Evolutionary conservation across 2,888 invertebrate genomes (phyloP), one percentile per base, ranked within the genome.

Genomic region (Pyrrhosoma nymphula): DNA sequence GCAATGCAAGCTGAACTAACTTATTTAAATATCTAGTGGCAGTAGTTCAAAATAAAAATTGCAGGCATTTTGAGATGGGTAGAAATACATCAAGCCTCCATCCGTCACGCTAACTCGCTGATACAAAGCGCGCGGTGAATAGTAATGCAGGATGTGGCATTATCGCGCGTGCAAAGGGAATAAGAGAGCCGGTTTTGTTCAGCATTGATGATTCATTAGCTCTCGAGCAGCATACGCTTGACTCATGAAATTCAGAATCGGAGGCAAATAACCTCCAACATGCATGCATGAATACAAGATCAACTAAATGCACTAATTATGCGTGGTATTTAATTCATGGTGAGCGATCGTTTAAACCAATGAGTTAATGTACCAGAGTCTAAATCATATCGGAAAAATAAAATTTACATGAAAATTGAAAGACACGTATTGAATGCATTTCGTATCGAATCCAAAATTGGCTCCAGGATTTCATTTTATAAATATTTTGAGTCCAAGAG

Each of bases 201-300:
- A 30, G 35, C 69, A 2, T 35, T 35, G 23, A 26, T 82, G 82
- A 82, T 82, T 82, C 82, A 82, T 82, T 82, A 35, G 14, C 82
- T 82, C 12, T 35, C 35, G 35, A 30, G 14, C 35, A 35, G 30
- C 82, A 35, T 82, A 35, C 23, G 16, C 14, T 12, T 35, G 82
- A 14, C 82, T 82, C 82, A 82, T 82, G 82, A 82, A 82, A 82
- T 82, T 82, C 82, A 35, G 35, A 82, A 82, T 82, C 82, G 82
- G 82, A 35, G 35, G 82, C 35, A 82, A 82, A 82, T 82, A 30
- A 35, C 23, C 82, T 14, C 35, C 35, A 82, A 35, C 14, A 35
- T 4, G 82, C 35, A 35, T 82, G 82, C 82, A 82, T 82, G 16
- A 82, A 69, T 69, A 1, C 10, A 12, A 82, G 12, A 26, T 82